These are phyloP conservation scores for Drosophila elegans DNA, from an alignment of 1,140 invertebrate genomes.

Conservation along the genomic window DNA sequence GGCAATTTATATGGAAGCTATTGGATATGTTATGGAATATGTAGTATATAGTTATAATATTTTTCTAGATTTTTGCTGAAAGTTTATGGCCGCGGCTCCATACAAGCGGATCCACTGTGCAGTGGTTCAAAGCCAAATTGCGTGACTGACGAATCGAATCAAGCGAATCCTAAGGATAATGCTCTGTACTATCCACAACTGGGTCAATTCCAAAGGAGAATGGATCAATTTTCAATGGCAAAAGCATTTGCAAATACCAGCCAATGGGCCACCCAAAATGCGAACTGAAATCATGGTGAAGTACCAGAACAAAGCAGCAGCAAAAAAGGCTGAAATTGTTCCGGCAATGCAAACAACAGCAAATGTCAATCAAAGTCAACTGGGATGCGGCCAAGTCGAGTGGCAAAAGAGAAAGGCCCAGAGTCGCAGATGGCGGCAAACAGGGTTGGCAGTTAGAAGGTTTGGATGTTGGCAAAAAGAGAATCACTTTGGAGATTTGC, in stretches of 20 bases:
- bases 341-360: conserved; percentile 74
- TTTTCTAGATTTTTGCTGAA: too few species aligned
- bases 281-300: conserved; percentile 41
- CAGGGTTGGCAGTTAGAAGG: background rate
- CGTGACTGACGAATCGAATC: conserved; percentile 55
- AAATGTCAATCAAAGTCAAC: conserved; percentile 80
- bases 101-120: too few species aligned
- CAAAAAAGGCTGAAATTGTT: conserved; percentile 52
- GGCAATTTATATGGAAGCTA: too few species aligned
- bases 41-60: too few species aligned
- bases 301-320: conserved; percentile 4
- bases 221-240: conserved; percentile 59
- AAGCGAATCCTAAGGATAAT: conserved; percentile 34
- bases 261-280: conserved; percentile 61
- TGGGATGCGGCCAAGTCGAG: conserved; percentile 69
- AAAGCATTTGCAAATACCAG: background rate
- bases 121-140: conserved; percentile 35
- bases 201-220: conserved; percentile 53
- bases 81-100: too few species aligned
- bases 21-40: too few species aligned
- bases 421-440: conserved; percentile 19
- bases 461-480: conserved; percentile 25
- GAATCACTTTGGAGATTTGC: conserved; percentile 49
- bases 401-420: conserved; percentile 76
- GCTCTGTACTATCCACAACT: conserved; percentile 30